Evolutionary conservation across 92 coral and sea anemone species (phyloP), one percentile per base, ranked within the genome.

Genomic region (Porites lobata): DNA sequence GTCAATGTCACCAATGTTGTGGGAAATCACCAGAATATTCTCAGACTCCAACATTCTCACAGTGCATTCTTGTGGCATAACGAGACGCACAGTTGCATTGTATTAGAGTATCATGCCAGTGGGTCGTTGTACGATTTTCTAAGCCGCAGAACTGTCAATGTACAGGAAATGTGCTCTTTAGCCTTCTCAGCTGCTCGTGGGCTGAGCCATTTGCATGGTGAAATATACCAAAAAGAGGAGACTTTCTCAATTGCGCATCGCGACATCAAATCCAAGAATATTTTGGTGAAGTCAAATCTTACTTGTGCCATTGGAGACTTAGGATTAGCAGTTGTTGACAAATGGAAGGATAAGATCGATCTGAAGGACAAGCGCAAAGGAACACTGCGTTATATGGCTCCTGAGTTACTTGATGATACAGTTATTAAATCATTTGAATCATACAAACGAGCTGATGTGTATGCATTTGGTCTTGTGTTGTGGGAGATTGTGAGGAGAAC

Each of bases 371-470:
- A 86, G 87, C 90, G 94, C 7, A 96, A 89, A 19, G 99, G 99
- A 43, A 97, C 98, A 69, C 88, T 94, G n/a, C 89, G 99, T 26
- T 98, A 98, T 84, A 98, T 98, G 99, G 93, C 99, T 22, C 99
- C 99, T 15, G 99, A 98, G 66, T 76, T 98, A 56, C 82, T 98
- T 51, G 98, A 94, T 10, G 94, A 94, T 63, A 81, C 91, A 65
- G 91, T 92, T 54, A 79, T 67, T 52, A 94, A 94, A 87, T 90
- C 94, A 17, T 91, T 96, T 76, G 95, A 92, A 73, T 92, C 96
- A 47, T 96, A 92, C 79, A 96, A 96, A 86, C 89, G 95, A 84
- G 95, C 98, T 70, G 99, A 96, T 85, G 90, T 96, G 50, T 96
- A 96, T 93, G 96, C 99, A 38, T 92, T 96, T 96, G 99, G 97